A percentile compares a stretch with the other conserved stretches of the same genome.
phyloP scores from a whole-genome alignment of 2,797 vertebrate genomes.

The Galaxias olidus region DNA sequence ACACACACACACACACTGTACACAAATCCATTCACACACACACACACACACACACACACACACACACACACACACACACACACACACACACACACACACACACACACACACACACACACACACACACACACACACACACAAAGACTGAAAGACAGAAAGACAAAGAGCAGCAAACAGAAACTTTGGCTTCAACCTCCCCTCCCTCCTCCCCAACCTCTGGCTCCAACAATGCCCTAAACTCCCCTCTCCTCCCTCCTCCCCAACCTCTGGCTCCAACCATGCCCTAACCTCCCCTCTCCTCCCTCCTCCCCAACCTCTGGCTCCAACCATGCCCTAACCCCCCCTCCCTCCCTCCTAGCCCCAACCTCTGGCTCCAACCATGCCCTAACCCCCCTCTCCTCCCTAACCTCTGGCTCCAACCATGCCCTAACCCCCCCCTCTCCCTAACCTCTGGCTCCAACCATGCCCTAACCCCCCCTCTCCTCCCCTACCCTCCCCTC shows the following conservation, averaged over 20 bases:
- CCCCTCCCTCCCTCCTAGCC: slow-evolving; percentile 2
- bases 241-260: not conserved
- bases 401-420: slow-evolving; percentile 7
- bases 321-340: no score
- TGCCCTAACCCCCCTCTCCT: slow-evolving; percentile 13
- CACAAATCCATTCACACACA: not conserved
- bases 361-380: not conserved
- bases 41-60: slow-evolving; percentile 9
- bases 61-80: slow-evolving; percentile 4
- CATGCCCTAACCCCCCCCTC: slow-evolving; percentile 20
- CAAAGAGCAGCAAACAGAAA: not conserved
- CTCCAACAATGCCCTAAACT: slow-evolving; percentile 9
- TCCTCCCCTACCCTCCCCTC: not conserved
- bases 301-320: not conserved
- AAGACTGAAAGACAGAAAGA: not conserved
- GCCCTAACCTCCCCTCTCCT: slow-evolving; percentile 8
- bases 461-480: not conserved
- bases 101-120: slow-evolving; percentile 11
- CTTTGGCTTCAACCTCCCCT: slow-evolving; percentile 9
- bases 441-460: slow-evolving; percentile 5
- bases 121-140: not conserved
- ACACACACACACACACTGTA: slow-evolving; percentile 18
- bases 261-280: not conserved
- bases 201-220: not conserved
- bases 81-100: no score